These are phyloP conservation scores for Toxotes lorentzi DNA, from an alignment of 2,797 vertebrate species.

Conservation along the genomic window DNA sequence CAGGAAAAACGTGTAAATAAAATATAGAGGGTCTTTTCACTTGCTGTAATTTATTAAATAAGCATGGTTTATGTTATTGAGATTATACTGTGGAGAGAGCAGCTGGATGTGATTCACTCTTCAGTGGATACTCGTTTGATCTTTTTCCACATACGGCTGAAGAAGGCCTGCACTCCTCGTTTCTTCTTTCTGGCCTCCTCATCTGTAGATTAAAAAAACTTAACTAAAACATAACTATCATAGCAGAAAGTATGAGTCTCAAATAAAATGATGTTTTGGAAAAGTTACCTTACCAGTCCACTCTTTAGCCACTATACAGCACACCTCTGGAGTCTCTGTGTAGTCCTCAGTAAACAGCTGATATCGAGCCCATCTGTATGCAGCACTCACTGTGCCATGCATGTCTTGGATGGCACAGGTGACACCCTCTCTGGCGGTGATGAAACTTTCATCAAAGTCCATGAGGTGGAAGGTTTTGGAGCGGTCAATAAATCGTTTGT, in stretches of 20 bases:
- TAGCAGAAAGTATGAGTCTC: not conserved
- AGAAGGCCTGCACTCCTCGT: not conserved
- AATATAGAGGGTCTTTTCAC: not conserved
- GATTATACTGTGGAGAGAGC: not conserved
- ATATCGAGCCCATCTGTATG: no score
- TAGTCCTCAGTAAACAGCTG: not conserved
- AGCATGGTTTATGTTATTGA: not conserved
- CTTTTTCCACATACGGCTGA: not conserved
- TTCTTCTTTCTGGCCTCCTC: not conserved
- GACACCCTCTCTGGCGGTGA: not conserved
- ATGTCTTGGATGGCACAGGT: not conserved
- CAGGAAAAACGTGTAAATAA: not conserved
- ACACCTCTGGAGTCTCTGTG: not conserved
- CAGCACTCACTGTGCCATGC: not conserved
- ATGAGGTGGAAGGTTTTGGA: constrained; percentile 24
- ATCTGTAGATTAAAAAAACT: not conserved
- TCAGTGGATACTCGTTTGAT: not conserved
- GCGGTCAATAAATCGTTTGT: not conserved
- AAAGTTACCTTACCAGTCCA: not conserved
- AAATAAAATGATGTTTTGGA: not conserved
- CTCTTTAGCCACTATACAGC: not conserved
- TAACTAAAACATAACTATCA: not conserved
- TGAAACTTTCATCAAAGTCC: constrained; percentile 19
- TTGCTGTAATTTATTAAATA: not conserved
- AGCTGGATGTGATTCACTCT: constrained; percentile 19